These are phyloP conservation scores for Darevskia nairensis DNA, from an alignment of 2,797 vertebrate genomes.

Conservation along the genomic window DNA sequence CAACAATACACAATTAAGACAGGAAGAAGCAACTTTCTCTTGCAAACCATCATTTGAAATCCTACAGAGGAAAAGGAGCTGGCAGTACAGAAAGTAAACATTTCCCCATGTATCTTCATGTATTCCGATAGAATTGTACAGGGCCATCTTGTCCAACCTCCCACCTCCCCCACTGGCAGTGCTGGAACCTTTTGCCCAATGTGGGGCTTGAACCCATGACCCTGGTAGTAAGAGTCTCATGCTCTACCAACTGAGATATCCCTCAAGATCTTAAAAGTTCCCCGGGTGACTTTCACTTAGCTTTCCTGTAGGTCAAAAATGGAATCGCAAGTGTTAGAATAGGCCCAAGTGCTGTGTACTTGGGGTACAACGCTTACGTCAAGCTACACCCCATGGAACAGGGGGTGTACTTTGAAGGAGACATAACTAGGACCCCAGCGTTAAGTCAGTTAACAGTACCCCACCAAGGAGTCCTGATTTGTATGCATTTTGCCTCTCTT, in stretches of 20 bases:
- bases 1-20: too few relatives aligned
- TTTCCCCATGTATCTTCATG: not conserved
- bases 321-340: not conserved
- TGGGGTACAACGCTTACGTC: not conserved
- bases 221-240: not conserved
- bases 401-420: not conserved
- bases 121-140: not conserved
- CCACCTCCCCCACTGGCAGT: too few relatives aligned
- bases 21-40: not conserved
- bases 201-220: not conserved
- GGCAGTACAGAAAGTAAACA: not conserved
- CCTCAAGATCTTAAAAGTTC: too few relatives aligned
- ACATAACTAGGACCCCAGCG: not conserved
- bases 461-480: not conserved
- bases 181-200: too few relatives aligned
- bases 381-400: not conserved
- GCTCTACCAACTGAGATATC: too few relatives aligned
- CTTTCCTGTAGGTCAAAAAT: not conserved
- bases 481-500: not conserved
- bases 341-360: too few relatives aligned
- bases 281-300: not conserved
- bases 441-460: not conserved
- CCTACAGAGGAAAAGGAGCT: not conserved
- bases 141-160: not conserved
- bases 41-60: not conserved